Conservation (phyloP, 2,113 vertebrate genomes). For the Datnioides undecimradiatus region DNA sequence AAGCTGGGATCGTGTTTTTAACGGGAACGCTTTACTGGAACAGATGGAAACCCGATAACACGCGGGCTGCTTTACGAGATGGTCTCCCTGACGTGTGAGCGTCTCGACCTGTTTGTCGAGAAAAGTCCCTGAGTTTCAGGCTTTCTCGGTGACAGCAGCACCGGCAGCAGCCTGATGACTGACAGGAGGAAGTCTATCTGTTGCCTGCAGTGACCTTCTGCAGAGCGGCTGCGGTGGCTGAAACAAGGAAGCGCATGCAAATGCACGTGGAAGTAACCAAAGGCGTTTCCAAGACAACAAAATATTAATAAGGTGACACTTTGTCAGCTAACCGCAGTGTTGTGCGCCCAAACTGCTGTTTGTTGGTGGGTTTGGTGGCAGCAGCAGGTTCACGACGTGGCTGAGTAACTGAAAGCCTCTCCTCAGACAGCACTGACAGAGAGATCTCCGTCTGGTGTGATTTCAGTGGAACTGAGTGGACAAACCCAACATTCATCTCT, state of each 20-base stretch:
- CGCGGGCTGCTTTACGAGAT: not conserved
- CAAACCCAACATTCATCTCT: not conserved
- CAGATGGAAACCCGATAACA: conserved; percentile 2
- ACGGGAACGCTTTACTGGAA: not conserved
- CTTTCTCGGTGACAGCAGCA: not conserved
- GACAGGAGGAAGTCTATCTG: conserved; percentile 49
- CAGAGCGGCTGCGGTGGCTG: conserved; percentile 4
- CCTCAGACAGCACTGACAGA: not conserved
- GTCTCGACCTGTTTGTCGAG: not conserved
- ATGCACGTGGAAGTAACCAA: conserved; percentile 49
- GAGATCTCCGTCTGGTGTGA: no score
- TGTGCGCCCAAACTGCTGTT: not conserved
- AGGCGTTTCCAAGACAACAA: conserved; percentile 40
- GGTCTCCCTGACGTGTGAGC: not conserved
- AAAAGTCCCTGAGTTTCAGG: not conserved
- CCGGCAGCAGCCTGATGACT: not conserved
- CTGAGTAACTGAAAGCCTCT: no score
- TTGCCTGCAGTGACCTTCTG: conserved; percentile 35
- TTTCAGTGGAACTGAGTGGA: no score
- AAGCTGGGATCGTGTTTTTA: not conserved
- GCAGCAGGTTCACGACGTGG: not conserved
- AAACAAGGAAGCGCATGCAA: conserved; percentile 46
- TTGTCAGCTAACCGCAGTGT: not conserved
- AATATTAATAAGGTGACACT: not conserved
- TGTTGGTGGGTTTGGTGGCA: not conserved